Conservation (phyloP, 2,888 invertebrate species). For the Pelosia muscerda region DNA sequence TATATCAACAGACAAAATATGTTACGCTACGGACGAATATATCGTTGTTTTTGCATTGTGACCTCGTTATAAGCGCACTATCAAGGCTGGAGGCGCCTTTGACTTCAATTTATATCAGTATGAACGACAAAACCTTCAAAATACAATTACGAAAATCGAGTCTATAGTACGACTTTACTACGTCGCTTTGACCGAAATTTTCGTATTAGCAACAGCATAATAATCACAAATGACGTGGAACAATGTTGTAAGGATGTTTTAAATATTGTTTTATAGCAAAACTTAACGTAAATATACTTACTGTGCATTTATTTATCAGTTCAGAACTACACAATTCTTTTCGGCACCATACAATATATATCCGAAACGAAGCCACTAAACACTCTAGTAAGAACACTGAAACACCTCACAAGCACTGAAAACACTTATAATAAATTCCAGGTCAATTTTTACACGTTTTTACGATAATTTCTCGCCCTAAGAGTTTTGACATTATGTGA, state of each 20-base stretch:
- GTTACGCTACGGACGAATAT: constrained; percentile 35
- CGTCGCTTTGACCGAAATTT: constrained; percentile 16
- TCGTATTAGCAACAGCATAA: constrained; percentile 1
- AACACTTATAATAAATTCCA: constrained; percentile 53
- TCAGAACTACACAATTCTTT: constrained; percentile 55
- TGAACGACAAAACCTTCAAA: constrained; percentile 44
- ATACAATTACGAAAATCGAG: constrained; percentile 24
- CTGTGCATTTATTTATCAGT: constrained; percentile 77
- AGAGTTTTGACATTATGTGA: constrained; percentile 79
- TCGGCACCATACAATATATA: constrained; percentile 59
- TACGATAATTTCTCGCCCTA: constrained; percentile 66
- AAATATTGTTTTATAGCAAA: constrained; percentile 29
- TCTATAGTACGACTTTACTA: constrained; percentile 11
- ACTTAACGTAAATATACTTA: constrained; percentile 66
- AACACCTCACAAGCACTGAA: constrained; percentile 66
- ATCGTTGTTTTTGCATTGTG: constrained; percentile 50
- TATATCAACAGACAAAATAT: constrained; percentile 26
- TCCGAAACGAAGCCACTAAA: constrained; percentile 46
- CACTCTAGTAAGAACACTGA: constrained; percentile 55
- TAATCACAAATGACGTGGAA: constrained; percentile 20
- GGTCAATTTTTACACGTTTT: constrained; percentile 74
- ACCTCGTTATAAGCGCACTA: constrained; percentile 50
- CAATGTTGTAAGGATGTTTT: constrained; percentile 23
- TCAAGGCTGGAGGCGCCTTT: constrained; percentile 49
- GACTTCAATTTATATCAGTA: constrained; percentile 38